Percentiles rank a stretch among this genome's conserved stretches.
phyloP scores from a whole-genome alignment of 1,140 invertebrate species.

The Scaptomyza montana region DNA sequence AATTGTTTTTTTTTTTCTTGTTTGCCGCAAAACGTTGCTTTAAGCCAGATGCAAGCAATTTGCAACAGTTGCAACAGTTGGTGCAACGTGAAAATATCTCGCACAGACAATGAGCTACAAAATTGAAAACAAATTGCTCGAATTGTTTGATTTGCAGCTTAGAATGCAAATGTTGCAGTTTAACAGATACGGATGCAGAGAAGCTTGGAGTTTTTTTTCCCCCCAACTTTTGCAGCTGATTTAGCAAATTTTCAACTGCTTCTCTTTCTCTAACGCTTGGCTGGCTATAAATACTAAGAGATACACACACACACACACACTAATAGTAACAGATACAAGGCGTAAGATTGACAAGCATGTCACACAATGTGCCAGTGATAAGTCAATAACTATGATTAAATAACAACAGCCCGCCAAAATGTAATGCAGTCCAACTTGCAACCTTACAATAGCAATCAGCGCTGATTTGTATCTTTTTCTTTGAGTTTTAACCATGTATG shows the following conservation, averaged over 20 bases:
- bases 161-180: constrained; percentile 64
- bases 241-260: constrained; percentile 53
- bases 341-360: constrained; percentile 52
- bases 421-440: neutral
- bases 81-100: constrained; percentile 43
- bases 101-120: constrained; percentile 38
- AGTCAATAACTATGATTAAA: constrained; percentile 76
- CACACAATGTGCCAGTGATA: constrained; percentile 65
- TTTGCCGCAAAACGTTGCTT: constrained; percentile 4
- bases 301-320: constrained; percentile 7
- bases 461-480: constrained; percentile 43
- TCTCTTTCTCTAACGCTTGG: constrained; percentile 12
- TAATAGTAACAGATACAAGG: neutral
- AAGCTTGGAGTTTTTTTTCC: neutral
- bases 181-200: neutral
- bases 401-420: constrained; percentile 24
- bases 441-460: constrained; percentile 30
- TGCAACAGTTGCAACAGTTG: constrained; percentile 55
- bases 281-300: constrained; percentile 7
- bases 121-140: constrained; percentile 70
- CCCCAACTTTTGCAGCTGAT: constrained; percentile 50
- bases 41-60: constrained; percentile 55
- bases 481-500: constrained; percentile 8
- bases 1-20: constrained; percentile 18
- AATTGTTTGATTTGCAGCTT: constrained; percentile 42